Percentiles rank a stretch among this genome's conserved stretches.
These are phyloP conservation scores for Accipiter virgatus DNA, from an alignment of 2,113 vertebrate genomes.

Conservation along the genomic window DNA sequence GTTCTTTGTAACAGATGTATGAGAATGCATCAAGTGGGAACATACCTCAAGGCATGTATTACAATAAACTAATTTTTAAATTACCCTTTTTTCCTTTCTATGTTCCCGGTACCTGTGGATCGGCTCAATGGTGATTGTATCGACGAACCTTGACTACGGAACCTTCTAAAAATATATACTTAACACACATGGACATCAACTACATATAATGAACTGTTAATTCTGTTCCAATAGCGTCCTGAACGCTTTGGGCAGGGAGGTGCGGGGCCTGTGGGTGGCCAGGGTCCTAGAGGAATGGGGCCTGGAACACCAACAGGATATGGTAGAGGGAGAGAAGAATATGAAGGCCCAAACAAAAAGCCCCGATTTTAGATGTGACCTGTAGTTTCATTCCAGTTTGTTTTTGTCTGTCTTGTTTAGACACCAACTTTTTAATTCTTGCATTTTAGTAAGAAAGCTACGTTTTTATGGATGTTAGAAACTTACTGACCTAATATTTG, in stretches of 20 bases:
- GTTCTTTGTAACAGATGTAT: conserved; percentile 83
- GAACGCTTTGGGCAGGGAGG: conserved; percentile 95
- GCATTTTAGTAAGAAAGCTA: conserved; percentile 92
- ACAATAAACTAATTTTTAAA: conserved; percentile 90
- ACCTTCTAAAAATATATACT: conserved; percentile 87
- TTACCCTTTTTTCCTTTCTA: conserved; percentile 99
- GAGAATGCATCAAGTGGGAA: conserved; percentile 86
- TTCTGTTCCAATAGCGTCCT: conserved; percentile 89
- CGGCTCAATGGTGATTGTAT: conserved; percentile 98
- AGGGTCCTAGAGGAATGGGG: conserved; percentile 89
- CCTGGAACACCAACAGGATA: conserved; percentile 90
- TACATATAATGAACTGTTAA: conserved; percentile 84
- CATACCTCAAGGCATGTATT: conserved; percentile 86
- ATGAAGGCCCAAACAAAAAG: conserved; percentile 97
- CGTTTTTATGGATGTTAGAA: conserved; percentile 86
- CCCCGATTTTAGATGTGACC: conserved; percentile 93
- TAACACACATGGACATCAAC: conserved; percentile 88
- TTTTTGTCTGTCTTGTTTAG: conserved; percentile 84
- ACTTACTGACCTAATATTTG: conserved; percentile 84
- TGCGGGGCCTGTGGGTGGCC: conserved; percentile 86
- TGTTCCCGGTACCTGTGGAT: conserved; percentile 99
- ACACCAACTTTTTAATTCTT: conserved; percentile 92
- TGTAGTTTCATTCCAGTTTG: conserved; percentile 85
- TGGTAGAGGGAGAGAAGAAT: conserved; percentile 98
- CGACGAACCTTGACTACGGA: conserved; percentile 98